phyloP scores from a whole-genome alignment of 2,797 vertebrate species.

The Kryptolebias ocellatus region DNA sequence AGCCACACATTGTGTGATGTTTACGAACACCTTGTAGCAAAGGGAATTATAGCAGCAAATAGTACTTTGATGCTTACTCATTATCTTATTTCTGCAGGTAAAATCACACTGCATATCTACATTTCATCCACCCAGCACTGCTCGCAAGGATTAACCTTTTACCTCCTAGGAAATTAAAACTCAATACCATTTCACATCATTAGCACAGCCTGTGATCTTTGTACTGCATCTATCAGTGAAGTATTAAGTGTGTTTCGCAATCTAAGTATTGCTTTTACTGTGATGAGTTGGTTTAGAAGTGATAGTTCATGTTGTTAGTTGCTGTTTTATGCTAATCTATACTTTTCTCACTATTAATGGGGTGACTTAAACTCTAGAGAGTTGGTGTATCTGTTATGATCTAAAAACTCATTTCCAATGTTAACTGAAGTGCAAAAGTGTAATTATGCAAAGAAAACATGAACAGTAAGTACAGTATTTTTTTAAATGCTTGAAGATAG shows the following conservation, averaged over 20 bases:
- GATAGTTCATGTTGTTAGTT: not conserved
- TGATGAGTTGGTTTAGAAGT: not conserved
- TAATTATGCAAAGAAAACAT: not conserved
- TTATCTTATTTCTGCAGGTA: not conserved
- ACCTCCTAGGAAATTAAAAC: not conserved
- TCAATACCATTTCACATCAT: not conserved
- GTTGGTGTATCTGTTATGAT: not conserved
- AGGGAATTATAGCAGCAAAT: not conserved
- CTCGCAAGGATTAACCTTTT: not conserved
- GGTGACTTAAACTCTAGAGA: not conserved
- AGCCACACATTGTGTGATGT: too few species aligned
- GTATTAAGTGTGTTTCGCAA: conserved; percentile 1
- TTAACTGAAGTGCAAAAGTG: not conserved
- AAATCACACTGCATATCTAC: not conserved
- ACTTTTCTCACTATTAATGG: not conserved
- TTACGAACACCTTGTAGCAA: not conserved
- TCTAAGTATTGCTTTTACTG: not conserved
- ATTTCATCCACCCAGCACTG: not conserved
- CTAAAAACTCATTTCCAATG: not conserved
- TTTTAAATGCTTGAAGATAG: too few species aligned
- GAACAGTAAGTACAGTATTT: too few species aligned
- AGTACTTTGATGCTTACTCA: not conserved
- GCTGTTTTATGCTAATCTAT: not conserved
- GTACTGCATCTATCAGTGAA: not conserved
- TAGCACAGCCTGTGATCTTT: not conserved